Evolutionary conservation across 2,888 invertebrate genomes (phyloP).

Genomic region (Stegana nigrithorax): DNA sequence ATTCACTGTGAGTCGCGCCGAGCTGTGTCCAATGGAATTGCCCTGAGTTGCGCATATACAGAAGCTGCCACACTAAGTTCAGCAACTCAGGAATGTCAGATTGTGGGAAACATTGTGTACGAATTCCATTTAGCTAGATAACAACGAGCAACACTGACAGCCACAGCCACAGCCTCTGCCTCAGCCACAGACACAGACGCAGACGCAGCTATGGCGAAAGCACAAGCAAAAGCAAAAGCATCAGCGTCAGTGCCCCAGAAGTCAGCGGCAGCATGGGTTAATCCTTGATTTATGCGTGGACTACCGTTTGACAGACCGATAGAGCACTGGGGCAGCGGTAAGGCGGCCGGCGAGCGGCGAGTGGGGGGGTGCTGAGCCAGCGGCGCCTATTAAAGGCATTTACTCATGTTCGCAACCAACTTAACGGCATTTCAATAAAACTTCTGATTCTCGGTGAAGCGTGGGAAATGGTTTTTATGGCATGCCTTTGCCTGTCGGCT

Average conservation of each 20-base stretch:
- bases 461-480: no score
- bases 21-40: no score
- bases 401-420: no score
- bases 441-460: no score
- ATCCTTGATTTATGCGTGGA: conserved; percentile 58
- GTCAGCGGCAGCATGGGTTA: not conserved
- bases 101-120: conserved; percentile 21
- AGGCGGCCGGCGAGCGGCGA: not conserved
- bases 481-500: no score
- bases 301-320: conserved; percentile 54
- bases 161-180: not conserved
- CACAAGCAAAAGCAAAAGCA: not conserved
- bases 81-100: not conserved
- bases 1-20: conserved; percentile 38
- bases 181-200: not conserved
- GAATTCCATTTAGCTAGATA: not conserved
- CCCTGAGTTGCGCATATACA: no score
- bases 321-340: not conserved
- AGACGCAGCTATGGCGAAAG: not conserved
- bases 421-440: conserved; percentile 60
- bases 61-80: no score
- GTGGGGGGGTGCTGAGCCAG: conserved; percentile 27
- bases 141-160: not conserved
- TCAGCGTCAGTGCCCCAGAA: no score
- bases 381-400: conserved; percentile 58